Conservation (phyloP, 2,888 invertebrate genomes). For the Notodonta ziczac region DNA sequence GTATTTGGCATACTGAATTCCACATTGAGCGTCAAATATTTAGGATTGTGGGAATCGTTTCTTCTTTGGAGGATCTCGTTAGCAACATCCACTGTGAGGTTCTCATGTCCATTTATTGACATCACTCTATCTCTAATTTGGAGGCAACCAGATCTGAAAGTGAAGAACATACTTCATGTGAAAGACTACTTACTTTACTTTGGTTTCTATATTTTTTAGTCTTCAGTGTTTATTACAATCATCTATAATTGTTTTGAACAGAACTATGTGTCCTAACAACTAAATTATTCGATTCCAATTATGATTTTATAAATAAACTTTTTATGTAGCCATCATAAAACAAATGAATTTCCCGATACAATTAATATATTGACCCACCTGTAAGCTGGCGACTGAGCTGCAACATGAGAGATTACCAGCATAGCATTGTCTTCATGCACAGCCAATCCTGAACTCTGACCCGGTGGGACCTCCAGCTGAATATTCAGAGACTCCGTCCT, state of each 20-base stretch:
- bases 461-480: constrained; percentile 77
- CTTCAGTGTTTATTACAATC: no score
- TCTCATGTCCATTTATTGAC: constrained; percentile 92
- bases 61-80: constrained; percentile 85
- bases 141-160: constrained; percentile 88
- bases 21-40: constrained; percentile 90
- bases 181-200: not conserved
- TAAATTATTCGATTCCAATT: no score
- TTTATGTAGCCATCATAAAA: no score
- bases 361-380: constrained; percentile 50
- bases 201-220: no score
- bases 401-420: constrained; percentile 72
- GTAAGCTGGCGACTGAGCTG: constrained; percentile 74
- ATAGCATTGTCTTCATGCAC: constrained; percentile 72
- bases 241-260: no score
- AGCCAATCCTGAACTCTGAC: constrained; percentile 73
- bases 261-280: no score
- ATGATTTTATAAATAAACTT: no score
- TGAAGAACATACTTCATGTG: not conserved
- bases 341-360: no score
- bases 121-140: constrained; percentile 93
- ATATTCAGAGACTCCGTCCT: constrained; percentile 75
- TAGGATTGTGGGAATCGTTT: constrained; percentile 82
- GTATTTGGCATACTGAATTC: constrained; percentile 97
- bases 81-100: constrained; percentile 85